Conservation (phyloP, 2,888 invertebrate genomes). For the Caenorhabditis becei region DNA sequence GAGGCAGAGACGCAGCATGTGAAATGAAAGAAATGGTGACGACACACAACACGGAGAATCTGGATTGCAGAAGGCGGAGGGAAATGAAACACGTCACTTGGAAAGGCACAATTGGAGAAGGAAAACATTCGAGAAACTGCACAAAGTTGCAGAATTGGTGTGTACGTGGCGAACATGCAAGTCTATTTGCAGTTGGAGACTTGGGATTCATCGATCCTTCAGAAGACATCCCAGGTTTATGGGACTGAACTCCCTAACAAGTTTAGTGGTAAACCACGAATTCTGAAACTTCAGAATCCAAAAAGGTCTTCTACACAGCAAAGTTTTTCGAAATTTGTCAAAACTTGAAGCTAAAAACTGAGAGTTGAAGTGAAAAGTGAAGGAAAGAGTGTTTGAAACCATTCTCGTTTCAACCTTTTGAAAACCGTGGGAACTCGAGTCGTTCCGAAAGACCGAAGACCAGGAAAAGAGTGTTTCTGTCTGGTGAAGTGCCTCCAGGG, state of each 20-base stretch:
- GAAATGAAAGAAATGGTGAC: constrained; percentile 15
- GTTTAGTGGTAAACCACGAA: too few species aligned
- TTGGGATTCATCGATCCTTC: too few species aligned
- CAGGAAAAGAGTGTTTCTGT: neutral
- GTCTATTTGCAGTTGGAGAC: too few species aligned
- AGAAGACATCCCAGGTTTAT: too few species aligned
- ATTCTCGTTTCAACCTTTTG: neutral
- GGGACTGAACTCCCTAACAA: too few species aligned
- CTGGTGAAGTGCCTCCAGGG: neutral
- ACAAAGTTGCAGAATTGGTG: neutral
- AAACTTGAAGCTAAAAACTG: too few species aligned
- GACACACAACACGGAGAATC: constrained; percentile 40
- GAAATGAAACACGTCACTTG: constrained; percentile 26
- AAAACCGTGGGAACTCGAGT: neutral
- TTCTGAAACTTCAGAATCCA: too few species aligned
- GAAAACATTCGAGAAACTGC: neutral
- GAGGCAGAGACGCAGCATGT: neutral
- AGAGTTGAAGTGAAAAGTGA: neutral
- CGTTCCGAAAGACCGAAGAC: neutral
- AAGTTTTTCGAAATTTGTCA: too few species aligned
- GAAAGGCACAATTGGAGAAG: neutral
- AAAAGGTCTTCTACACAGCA: too few species aligned
- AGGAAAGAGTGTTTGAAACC: neutral
- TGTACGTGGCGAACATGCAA: too few species aligned
- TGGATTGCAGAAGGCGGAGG: constrained; percentile 11